A percentile compares a stretch with the other conserved stretches of the same genome.
Evolutionary conservation across 2,888 invertebrate species (phyloP).

Genomic region (Ephialtes manifestator): DNA sequence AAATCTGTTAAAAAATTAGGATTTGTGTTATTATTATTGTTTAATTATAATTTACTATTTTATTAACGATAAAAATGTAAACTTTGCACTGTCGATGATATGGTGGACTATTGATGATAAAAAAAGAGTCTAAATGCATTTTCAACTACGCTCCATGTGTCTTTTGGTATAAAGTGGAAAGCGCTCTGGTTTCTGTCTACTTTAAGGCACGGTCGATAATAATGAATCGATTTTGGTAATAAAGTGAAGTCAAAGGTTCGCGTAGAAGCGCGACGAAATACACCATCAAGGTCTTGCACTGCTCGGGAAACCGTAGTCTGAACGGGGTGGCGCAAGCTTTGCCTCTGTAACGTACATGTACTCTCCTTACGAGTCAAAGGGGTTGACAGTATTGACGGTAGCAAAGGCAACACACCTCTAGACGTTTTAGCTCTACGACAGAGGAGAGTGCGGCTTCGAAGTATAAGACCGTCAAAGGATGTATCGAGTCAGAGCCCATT

Average conservation of each 20-base stretch:
- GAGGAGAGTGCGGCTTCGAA: slow-evolving; percentile 29
- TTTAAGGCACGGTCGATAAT: slow-evolving; percentile 5
- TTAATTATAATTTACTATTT: too few species aligned
- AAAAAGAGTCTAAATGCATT: not conserved
- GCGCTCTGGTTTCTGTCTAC: not conserved
- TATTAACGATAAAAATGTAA: too few species aligned
- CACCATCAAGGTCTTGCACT: slow-evolving; percentile 1
- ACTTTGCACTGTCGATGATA: too few species aligned
- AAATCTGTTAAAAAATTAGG: too few species aligned
- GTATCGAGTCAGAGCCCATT: slow-evolving; percentile 25
- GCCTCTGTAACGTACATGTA: slow-evolving; percentile 23
- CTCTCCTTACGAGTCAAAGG: slow-evolving; percentile 60
- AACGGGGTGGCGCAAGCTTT: not conserved
- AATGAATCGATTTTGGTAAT: slow-evolving; percentile 28
- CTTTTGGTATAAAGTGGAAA: not conserved
- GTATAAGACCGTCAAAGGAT: slow-evolving; percentile 65
- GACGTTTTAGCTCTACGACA: slow-evolving; percentile 58
- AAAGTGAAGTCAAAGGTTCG: slow-evolving; percentile 30
- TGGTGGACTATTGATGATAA: not conserved
- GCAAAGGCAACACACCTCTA: slow-evolving; percentile 50
- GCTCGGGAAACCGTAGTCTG: not conserved
- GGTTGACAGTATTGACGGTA: slow-evolving; percentile 8
- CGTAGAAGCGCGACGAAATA: slow-evolving; percentile 29
- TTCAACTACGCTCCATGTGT: not conserved
- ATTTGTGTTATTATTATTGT: too few species aligned